These are phyloP conservation scores for Campylomormyrus tamandua DNA, from an alignment of 2,113 vertebrate genomes.

Conservation along the genomic window DNA sequence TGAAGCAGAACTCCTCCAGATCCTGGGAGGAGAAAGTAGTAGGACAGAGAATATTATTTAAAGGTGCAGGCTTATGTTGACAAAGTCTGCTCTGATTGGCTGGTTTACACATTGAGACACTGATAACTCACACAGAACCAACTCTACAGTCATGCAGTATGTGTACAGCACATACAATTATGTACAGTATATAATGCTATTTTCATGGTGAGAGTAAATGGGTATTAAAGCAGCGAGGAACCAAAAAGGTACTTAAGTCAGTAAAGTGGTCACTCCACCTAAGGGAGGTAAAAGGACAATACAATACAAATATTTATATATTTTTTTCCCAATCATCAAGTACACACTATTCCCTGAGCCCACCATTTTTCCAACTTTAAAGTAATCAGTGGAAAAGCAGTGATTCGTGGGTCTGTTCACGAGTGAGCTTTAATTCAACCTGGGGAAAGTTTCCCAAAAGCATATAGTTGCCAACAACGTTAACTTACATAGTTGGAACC, in stretches of 20 bases:
- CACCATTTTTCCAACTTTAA: too few species aligned
- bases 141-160: not conserved
- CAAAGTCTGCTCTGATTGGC: not conserved
- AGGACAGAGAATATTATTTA: not conserved
- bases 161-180: too few species aligned
- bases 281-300: not conserved
- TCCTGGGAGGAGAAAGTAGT: constrained; percentile 60
- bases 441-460: too few species aligned
- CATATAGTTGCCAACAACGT: too few species aligned
- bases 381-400: too few species aligned
- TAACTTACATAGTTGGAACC: too few species aligned
- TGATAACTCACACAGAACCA: not conserved
- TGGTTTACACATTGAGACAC: not conserved
- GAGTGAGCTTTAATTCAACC: too few species aligned
- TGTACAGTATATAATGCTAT: not conserved
- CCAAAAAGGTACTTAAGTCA: too few species aligned
- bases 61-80: not conserved
- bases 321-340: too few species aligned
- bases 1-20: constrained; percentile 98
- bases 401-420: too few species aligned
- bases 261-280: not conserved
- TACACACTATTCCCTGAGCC: too few species aligned
- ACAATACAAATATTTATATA: not conserved
- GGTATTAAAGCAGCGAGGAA: not conserved
- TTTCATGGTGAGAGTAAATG: not conserved